Conservation (phyloP, 2,113 vertebrate species). For the Notarius lentiginosus region DNA sequence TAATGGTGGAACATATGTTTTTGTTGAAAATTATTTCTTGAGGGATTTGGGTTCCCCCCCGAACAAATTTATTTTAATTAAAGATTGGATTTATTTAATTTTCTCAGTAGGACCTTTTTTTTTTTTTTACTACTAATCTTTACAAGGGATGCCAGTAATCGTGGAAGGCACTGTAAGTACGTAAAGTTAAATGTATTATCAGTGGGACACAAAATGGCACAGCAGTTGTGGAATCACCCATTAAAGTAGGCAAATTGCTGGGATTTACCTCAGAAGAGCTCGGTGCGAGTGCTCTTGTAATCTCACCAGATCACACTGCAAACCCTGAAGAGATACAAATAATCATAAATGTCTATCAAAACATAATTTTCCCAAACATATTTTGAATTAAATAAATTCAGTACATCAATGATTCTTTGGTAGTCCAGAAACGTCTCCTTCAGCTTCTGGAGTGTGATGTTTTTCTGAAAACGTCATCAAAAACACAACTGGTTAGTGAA, state of each 20-base stretch:
- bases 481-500: background rate
- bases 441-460: conserved; percentile 68
- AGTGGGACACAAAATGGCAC: background rate
- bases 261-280: conserved; percentile 69
- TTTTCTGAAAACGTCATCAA: conserved; percentile 59
- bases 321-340: conserved; percentile 55
- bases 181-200: no score
- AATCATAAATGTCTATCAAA: background rate
- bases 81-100: no score
- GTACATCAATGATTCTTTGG: conserved; percentile 71
- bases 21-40: no score
- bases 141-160: no score
- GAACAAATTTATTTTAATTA: no score
- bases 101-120: no score
- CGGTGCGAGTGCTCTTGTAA: conserved; percentile 73
- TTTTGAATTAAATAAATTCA: background rate
- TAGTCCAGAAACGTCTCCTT: conserved; percentile 69
- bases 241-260: background rate
- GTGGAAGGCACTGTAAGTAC: no score
- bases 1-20: no score
- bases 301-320: conserved; percentile 68
- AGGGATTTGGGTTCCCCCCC: no score
- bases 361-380: background rate
- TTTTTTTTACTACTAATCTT: no score
- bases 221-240: background rate